Evolutionary conservation across 2,113 vertebrate species (phyloP), one percentile per base, ranked within the genome.

Genomic region (Pleuronectes platessa): DNA sequence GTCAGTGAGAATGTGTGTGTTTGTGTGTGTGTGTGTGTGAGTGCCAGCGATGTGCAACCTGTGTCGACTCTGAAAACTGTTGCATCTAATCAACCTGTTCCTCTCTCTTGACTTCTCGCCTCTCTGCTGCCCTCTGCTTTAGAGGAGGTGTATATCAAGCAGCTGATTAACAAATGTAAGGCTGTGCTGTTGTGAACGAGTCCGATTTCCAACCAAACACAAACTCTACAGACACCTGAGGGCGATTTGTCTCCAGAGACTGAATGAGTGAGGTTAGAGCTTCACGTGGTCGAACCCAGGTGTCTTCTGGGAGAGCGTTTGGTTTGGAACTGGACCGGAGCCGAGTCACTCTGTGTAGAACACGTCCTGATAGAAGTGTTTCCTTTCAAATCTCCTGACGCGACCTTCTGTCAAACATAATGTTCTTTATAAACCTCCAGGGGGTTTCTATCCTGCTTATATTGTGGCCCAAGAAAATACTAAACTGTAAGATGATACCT

Each of bases 161-260:
- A 95, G 87, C 95, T 97, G 92, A 96, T 96, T 93, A 95, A 95
- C 88, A 97, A 97, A 96, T 93, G 96, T 97, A 97, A 97, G 96
- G 92, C 90, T 61, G 66, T 58, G 45, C 23, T 68, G 64, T 59
- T 62, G 20, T 20, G 8, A 24, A 15, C 2, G 12, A 40, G 61
- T 65, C 74, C 53, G 10, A 49, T 81, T 71, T 65, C 67, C 37
- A 82, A 78, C 68, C 71, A 79, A 11, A 55, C 71, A 37, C 31
- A 1, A 31, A 31, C 31, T 7, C 31, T 7, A 5, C 47, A 18
- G 17, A 11, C 47, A 18, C 17, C 4, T 18, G 47, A 20, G 17
- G 0, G 40, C 31, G 31, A 31, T 31, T 31, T 7, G 31, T 31
- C 31, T 31, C 5, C 31, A 6, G 0, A 31, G 31, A 31, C 31